A percentile compares a stretch with the other conserved stretches of the same genome.
Conservation (phyloP, 1,140 invertebrate species). For the Neodiprion lecontei region DNA sequence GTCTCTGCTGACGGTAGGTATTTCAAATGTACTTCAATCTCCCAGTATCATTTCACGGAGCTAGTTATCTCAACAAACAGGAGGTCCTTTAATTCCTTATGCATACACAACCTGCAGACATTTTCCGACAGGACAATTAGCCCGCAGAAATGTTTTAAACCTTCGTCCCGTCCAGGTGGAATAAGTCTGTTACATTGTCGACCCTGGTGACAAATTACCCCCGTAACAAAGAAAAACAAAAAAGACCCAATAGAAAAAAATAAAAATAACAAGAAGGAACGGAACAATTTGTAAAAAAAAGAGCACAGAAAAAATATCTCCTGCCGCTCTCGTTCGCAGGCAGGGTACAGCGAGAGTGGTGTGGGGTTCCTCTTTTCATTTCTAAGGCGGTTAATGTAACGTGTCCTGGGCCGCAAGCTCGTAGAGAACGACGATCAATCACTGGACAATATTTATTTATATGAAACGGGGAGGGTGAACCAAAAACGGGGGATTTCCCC, state of each 20-base stretch:
- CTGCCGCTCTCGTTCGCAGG: background rate
- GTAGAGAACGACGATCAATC: conserved; percentile 42
- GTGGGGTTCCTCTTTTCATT: conserved; percentile 12
- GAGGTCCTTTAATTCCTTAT: too few relatives aligned
- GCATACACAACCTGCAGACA: too few relatives aligned
- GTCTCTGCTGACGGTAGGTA: too few relatives aligned
- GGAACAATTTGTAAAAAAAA: too few relatives aligned
- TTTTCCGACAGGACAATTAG: too few relatives aligned
- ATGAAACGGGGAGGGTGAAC: conserved; percentile 27
- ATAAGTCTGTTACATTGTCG: too few relatives aligned
- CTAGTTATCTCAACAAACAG: too few relatives aligned
- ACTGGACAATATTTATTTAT: conserved; percentile 51
- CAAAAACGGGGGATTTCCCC: background rate
- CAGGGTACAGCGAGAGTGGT: too few relatives aligned
- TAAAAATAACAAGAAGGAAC: background rate
- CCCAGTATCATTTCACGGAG: too few relatives aligned
- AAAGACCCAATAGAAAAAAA: conserved; percentile 12
- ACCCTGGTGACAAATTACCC: conserved; percentile 43
- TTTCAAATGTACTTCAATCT: too few relatives aligned
- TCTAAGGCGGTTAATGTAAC: conserved; percentile 36
- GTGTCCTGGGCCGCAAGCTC: conserved; percentile 30
- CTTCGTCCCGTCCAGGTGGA: too few relatives aligned
- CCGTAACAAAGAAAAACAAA: conserved; percentile 13
- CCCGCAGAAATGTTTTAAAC: too few relatives aligned
- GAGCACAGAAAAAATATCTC: conserved; percentile 31